Percentiles rank a stretch among this genome's conserved stretches.
These are phyloP conservation scores for Odontamblyopus lacepedii DNA, from an alignment of 2,797 vertebrate species.

Conservation along the genomic window DNA sequence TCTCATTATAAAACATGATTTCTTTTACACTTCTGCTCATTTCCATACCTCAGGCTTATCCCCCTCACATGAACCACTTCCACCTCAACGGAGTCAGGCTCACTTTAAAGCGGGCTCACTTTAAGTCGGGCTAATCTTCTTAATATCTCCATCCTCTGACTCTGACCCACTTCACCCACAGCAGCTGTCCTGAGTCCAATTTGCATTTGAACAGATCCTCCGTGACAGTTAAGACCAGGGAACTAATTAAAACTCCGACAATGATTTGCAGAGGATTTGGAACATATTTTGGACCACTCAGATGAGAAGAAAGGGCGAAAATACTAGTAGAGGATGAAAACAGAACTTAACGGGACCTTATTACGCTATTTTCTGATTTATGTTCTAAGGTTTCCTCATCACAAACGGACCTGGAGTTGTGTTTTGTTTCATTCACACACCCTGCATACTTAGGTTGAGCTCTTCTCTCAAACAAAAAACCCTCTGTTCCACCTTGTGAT, in stretches of 20 bases:
- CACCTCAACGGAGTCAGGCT: neutral
- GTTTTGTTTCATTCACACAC: too few species aligned
- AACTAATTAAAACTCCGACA: neutral
- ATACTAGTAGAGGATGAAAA: too few species aligned
- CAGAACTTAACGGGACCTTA: too few species aligned
- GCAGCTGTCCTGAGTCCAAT: neutral
- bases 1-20: neutral
- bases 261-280: too few species aligned
- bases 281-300: too few species aligned
- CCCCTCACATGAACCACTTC: neutral
- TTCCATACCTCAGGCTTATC: neutral
- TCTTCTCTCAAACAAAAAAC: too few species aligned
- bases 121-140: slow-evolving; percentile 65
- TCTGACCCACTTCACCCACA: slow-evolving; percentile 16
- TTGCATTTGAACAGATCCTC: neutral
- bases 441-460: too few species aligned
- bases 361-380: too few species aligned
- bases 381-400: too few species aligned
- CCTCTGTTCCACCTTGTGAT: too few species aligned
- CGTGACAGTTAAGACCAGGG: neutral
- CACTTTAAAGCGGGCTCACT: slow-evolving; percentile 31
- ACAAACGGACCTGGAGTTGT: too few species aligned
- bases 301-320: too few species aligned
- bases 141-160: slow-evolving; percentile 41
- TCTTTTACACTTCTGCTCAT: neutral